phyloP scores from a whole-genome alignment of 2,888 invertebrate genomes.

The Ornithoptera priamus region DNA sequence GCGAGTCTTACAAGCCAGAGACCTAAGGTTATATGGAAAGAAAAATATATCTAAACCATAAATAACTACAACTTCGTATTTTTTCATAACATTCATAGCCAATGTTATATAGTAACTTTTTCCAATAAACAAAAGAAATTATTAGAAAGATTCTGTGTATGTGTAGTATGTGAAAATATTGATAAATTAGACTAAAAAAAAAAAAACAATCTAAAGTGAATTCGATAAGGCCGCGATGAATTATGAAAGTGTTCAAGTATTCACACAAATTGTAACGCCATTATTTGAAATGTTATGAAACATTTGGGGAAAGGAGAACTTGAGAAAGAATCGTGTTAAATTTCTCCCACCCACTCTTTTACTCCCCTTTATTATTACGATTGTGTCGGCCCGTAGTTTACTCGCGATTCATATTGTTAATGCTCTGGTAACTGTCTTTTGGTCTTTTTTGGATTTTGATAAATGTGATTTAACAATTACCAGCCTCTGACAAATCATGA shows the following conservation, averaged over 20 bases:
- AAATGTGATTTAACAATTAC: too few relatives aligned
- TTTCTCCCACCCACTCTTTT: conserved; percentile 39
- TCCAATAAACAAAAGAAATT: background rate
- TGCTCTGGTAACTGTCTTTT: too few relatives aligned
- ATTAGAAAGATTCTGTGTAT: background rate
- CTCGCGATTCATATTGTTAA: background rate
- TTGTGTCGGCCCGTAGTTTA: conserved; percentile 46
- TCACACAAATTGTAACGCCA: conserved; percentile 32
- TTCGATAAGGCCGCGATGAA: conserved; percentile 34
- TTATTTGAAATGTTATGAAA: conserved; percentile 37
- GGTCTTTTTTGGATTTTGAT: too few relatives aligned
- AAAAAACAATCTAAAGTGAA: conserved; percentile 12
- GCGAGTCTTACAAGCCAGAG: too few relatives aligned
- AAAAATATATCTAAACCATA: too few relatives aligned
- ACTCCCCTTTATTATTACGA: conserved; percentile 49
- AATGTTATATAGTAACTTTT: background rate
- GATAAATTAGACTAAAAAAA: conserved; percentile 17
- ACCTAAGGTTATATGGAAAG: too few relatives aligned
- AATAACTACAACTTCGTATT: too few relatives aligned
- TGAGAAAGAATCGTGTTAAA: conserved; percentile 48
- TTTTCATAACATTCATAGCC: too few relatives aligned
- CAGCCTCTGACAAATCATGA: too few relatives aligned
- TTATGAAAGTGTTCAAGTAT: conserved; percentile 23
- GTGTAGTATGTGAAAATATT: conserved; percentile 23
- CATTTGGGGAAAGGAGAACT: conserved; percentile 60